Conservation (phyloP, 2,888 invertebrate genomes). For the Ophioninae sp. region DNA sequence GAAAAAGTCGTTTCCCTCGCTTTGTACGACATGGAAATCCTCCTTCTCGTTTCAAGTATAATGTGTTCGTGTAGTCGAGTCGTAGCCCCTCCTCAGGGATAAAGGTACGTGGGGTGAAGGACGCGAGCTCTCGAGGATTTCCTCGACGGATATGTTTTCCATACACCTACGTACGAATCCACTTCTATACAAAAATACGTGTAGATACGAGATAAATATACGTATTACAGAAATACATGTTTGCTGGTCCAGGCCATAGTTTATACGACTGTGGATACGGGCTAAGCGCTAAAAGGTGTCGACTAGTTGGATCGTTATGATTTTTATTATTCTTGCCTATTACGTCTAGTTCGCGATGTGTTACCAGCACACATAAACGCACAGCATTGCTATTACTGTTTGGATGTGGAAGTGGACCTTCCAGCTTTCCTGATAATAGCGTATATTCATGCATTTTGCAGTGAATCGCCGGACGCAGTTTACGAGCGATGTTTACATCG, state of each 20-base stretch:
- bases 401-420: constrained; percentile 16
- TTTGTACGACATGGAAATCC: constrained; percentile 50
- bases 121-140: constrained; percentile 29
- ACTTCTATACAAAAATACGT: no score
- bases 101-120: constrained; percentile 38
- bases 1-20: constrained; percentile 36
- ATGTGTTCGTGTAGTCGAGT: constrained; percentile 26
- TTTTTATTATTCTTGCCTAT: constrained; percentile 45
- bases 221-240: background rate
- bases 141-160: constrained; percentile 10
- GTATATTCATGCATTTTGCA: background rate
- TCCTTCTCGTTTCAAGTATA: constrained; percentile 43
- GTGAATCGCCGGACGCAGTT: constrained; percentile 38
- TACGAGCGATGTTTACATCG: constrained; percentile 32
- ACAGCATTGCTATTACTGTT: constrained; percentile 11
- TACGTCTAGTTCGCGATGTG: constrained; percentile 2
- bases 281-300: constrained; percentile 39
- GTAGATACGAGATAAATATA: no score
- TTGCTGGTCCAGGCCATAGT: constrained; percentile 20
- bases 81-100: constrained; percentile 18
- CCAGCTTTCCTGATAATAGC: constrained; percentile 2
- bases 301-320: constrained; percentile 47
- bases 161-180: background rate
- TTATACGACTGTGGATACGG: constrained; percentile 40
- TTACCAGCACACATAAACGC: no score